phyloP scores from a whole-genome alignment of 2,797 vertebrate genomes.

The Phyllotis vaccarum region DNA sequence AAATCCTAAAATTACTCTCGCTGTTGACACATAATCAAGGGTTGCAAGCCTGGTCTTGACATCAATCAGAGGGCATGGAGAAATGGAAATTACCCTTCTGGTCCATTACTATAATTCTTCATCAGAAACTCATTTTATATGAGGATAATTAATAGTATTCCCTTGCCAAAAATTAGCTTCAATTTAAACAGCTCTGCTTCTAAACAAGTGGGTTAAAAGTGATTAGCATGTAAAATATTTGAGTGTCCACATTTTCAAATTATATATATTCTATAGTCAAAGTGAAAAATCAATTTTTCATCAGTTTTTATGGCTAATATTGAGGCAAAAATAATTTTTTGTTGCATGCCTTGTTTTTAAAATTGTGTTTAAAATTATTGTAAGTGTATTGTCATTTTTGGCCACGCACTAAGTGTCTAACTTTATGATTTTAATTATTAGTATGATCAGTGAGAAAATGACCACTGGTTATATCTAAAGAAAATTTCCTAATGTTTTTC shows the following conservation, averaged over 20 bases:
- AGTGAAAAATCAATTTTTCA: not conserved
- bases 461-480: slow-evolving; percentile 34
- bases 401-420: slow-evolving; percentile 13
- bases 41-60: slow-evolving; percentile 39
- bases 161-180: slow-evolving; percentile 41
- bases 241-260: slow-evolving; percentile 20
- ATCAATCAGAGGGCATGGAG: not conserved
- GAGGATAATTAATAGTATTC: slow-evolving; percentile 56
- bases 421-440: slow-evolving; percentile 51
- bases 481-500: slow-evolving; percentile 47
- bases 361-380: not conserved
- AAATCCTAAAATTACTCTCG: slow-evolving; percentile 38
- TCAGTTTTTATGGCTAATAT: not conserved
- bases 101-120: slow-evolving; percentile 5
- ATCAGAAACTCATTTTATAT: slow-evolving; percentile 41
- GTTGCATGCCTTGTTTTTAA: not conserved
- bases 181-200: slow-evolving; percentile 37
- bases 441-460: slow-evolving; percentile 29
- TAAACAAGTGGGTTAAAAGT: slow-evolving; percentile 61
- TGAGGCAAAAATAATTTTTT: not conserved
- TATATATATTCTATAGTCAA: not conserved
- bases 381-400: not conserved
- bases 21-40: slow-evolving; percentile 31
- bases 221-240: not conserved
- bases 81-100: slow-evolving; percentile 49